A percentile compares a stretch with the other conserved stretches of the same genome.
Evolutionary conservation across 2,888 invertebrate species (phyloP).

Genomic region (Drosophila greeni): DNA sequence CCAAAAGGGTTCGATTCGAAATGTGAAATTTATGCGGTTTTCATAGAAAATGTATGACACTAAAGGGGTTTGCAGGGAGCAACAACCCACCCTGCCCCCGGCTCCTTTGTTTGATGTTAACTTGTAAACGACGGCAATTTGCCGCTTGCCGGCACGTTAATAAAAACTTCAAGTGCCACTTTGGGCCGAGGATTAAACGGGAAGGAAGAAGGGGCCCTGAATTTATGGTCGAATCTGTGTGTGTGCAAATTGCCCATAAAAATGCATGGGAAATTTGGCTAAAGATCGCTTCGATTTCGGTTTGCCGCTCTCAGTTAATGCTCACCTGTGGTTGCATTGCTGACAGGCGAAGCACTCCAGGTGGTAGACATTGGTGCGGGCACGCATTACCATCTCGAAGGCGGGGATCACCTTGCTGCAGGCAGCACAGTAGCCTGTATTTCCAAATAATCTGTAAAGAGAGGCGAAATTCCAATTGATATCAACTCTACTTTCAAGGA

Average conservation of each 20-base stretch:
- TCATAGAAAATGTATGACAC: constrained; percentile 69
- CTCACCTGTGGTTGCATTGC: constrained; percentile 97
- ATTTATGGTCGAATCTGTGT: constrained; percentile 52
- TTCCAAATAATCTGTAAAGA: constrained; percentile 89
- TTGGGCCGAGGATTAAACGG: constrained; percentile 74
- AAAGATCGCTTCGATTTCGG: neutral
- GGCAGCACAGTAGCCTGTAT: constrained; percentile 97
- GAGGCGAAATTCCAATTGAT: neutral
- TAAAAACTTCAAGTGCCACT: constrained; percentile 77
- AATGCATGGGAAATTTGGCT: constrained; percentile 42
- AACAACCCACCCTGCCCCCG: neutral
- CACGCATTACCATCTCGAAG: constrained; percentile 99
- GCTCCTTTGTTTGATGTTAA: constrained; percentile 10
- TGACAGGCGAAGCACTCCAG: constrained; percentile 99
- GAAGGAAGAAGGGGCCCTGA: constrained; percentile 40
- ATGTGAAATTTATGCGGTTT: constrained; percentile 68
- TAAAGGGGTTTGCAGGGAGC: constrained; percentile 53
- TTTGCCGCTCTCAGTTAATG: neutral
- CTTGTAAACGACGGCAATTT: constrained; percentile 68
- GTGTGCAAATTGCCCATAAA: constrained; percentile 59
- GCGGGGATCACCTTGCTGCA: constrained; percentile 99
- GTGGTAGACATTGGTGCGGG: constrained; percentile 97
- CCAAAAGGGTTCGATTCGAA: constrained; percentile 49
- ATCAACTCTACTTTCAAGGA: neutral
- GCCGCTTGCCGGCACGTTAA: constrained; percentile 63